Evolutionary conservation across 2,888 invertebrate genomes (phyloP).

Genomic region (Balanococcus diminutus): DNA sequence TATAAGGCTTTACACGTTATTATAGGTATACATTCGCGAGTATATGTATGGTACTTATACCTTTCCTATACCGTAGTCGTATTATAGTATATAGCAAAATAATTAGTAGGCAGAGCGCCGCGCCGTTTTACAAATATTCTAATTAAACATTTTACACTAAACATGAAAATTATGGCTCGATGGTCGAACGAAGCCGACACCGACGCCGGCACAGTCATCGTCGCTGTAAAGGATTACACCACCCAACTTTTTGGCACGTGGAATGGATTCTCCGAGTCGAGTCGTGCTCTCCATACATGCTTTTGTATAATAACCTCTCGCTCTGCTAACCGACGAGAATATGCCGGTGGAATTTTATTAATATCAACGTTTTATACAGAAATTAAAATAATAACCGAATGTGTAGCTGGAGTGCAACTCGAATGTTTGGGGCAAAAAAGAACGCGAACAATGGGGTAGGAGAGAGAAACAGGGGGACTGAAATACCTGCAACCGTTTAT

Average conservation of each 20-base stretch:
- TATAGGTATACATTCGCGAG: not conserved
- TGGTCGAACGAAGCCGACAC: not conserved
- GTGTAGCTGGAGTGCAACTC: no score
- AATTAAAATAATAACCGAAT: not conserved
- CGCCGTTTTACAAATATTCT: slow-evolving; percentile 15
- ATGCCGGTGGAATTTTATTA: not conserved
- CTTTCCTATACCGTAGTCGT: not conserved
- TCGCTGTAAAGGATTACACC: not conserved
- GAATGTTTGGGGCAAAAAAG: no score
- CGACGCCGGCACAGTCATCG: not conserved
- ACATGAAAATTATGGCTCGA: slow-evolving; percentile 20
- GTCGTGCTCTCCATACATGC: not conserved
- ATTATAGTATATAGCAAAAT: not conserved
- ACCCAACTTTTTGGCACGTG: slow-evolving; percentile 26
- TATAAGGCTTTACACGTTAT: not conserved
- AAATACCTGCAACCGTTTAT: no score
- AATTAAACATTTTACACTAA: slow-evolving; percentile 23
- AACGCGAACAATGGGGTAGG: no score
- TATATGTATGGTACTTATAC: not conserved
- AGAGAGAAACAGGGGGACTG: no score
- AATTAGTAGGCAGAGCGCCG: slow-evolving; percentile 30
- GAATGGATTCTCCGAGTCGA: not conserved
- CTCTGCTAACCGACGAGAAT: slow-evolving; percentile 9
- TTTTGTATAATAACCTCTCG: not conserved
- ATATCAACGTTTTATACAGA: not conserved